A percentile compares a stretch with the other conserved stretches of the same genome.
Conservation (phyloP, 2,888 invertebrate species). For the Rhimphoctona megacephalus region DNA sequence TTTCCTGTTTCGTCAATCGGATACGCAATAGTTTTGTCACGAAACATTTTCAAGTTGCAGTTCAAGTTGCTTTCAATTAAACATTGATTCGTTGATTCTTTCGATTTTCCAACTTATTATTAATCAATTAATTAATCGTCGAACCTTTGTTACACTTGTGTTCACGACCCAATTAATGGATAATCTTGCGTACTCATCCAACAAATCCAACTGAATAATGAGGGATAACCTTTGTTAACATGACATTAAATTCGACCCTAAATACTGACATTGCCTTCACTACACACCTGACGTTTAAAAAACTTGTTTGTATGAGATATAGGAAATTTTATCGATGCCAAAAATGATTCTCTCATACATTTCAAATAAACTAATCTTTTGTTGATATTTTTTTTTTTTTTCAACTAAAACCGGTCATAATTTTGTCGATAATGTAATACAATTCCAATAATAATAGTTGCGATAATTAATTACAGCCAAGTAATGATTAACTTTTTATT, state of each 20-base stretch:
- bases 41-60: background rate
- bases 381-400: background rate
- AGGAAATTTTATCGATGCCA: background rate
- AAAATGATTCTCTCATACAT: background rate
- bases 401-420: background rate
- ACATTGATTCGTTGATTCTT: background rate
- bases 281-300: background rate
- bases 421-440: background rate
- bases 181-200: background rate
- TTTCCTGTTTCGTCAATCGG: background rate
- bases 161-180: background rate
- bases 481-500: background rate
- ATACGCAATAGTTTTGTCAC: background rate
- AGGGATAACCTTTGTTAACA: background rate
- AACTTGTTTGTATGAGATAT: background rate
- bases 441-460: too few species aligned
- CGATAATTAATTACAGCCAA: background rate
- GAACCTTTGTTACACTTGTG: background rate
- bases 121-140: background rate
- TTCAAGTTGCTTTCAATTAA: background rate
- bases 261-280: background rate
- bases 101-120: background rate
- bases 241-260: constrained; percentile 6
- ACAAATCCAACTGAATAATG: background rate
- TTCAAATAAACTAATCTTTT: background rate